Evolutionary conservation across 1,140 invertebrate species (phyloP).

Genomic region (Lasaia peninsularis): DNA sequence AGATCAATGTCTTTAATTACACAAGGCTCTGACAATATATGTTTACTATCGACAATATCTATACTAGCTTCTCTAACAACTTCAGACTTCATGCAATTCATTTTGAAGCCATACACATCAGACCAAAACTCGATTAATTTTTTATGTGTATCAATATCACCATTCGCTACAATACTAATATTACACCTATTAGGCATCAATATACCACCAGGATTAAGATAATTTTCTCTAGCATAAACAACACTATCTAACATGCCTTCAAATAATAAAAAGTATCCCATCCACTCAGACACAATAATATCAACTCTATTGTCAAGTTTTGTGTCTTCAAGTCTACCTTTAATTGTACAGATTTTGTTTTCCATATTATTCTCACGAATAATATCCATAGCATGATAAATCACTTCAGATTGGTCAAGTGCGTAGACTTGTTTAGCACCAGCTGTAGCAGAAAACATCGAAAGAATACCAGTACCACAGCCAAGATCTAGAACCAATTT

Average conservation of each 20-base stretch:
- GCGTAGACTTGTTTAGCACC: constrained; percentile 95
- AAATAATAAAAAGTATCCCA: constrained; percentile 99
- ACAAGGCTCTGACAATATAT: constrained; percentile 86
- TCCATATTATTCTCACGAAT: constrained; percentile 84
- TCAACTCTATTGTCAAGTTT: constrained; percentile 93
- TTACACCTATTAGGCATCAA: constrained; percentile 94
- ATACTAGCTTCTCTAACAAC: constrained; percentile 94
- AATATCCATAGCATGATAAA: constrained; percentile 90
- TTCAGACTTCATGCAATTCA: constrained; percentile 94
- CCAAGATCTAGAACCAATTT: constrained; percentile 96
- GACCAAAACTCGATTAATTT: constrained; percentile 93
- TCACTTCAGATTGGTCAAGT: constrained; percentile 93
- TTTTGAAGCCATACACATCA: constrained; percentile 97
- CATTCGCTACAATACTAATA: constrained; percentile 92
- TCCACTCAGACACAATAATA: constrained; percentile 99
- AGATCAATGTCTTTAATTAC: constrained; percentile 87
- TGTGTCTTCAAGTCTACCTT: constrained; percentile 94
- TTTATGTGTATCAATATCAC: constrained; percentile 88
- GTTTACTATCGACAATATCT: constrained; percentile 87
- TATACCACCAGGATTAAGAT: constrained; percentile 84
- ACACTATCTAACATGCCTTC: constrained; percentile 98
- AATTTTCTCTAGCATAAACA: constrained; percentile 93
- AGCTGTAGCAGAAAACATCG: constrained; percentile 96
- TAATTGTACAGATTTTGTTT: constrained; percentile 80
- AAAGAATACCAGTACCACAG: constrained; percentile 95